Evolutionary conservation across 2,888 invertebrate genomes (phyloP).

Genomic region (Leptogaster cylindrica): DNA sequence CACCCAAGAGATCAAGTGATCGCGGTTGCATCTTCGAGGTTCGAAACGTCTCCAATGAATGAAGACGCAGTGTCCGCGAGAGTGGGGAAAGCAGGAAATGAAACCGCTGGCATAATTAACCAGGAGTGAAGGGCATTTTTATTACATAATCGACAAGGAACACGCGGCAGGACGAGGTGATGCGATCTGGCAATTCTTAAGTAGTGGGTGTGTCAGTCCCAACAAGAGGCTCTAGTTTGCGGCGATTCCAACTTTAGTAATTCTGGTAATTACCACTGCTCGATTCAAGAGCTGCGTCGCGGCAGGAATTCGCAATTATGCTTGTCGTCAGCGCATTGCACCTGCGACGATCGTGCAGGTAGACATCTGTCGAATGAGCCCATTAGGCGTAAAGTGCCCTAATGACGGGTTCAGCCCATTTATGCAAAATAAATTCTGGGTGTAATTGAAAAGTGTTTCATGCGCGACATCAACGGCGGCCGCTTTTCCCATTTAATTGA

Average conservation of each 20-base stretch:
- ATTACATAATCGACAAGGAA: constrained; percentile 17
- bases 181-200: constrained; percentile 18
- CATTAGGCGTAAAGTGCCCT: constrained; percentile 6
- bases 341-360: neutral
- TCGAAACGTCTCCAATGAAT: neutral
- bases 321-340: constrained; percentile 21
- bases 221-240: neutral
- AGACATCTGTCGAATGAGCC: neutral
- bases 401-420: neutral
- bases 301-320: constrained; percentile 18
- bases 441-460: no score
- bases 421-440: constrained; percentile 12
- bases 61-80: neutral
- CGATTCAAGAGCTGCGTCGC: constrained; percentile 10
- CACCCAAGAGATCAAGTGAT: neutral
- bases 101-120: constrained; percentile 2
- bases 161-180: constrained; percentile 29
- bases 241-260: constrained; percentile 16
- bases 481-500: no score
- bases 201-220: constrained; percentile 34
- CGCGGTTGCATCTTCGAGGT: constrained; percentile 11
- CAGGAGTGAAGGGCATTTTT: neutral
- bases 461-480: no score
- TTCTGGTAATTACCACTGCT: constrained; percentile 35
- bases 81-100: neutral